These are phyloP conservation scores for Symphodus melops DNA, from an alignment of 2,113 vertebrate genomes.

Conservation along the genomic window DNA sequence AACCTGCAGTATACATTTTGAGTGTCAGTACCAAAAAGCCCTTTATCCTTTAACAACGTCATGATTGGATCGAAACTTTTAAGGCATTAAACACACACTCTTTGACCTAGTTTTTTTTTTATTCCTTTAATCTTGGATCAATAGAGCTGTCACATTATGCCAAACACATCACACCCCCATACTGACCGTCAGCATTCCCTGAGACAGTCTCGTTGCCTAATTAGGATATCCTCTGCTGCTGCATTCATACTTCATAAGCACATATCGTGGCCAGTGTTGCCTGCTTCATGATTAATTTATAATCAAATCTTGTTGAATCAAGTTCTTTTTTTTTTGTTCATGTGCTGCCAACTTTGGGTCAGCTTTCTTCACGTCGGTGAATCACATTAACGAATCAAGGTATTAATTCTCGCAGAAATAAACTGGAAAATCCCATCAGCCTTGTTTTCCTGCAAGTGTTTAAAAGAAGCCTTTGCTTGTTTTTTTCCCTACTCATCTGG, in stretches of 20 bases:
- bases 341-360: constrained; percentile 16
- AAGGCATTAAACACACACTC: constrained; percentile 5
- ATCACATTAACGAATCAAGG: constrained; percentile 39
- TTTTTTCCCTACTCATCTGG: not conserved
- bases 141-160: constrained; percentile 11
- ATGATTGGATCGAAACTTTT: constrained; percentile 47
- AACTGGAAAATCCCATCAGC: constrained; percentile 36
- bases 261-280: not conserved
- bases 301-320: not conserved
- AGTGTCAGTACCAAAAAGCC: constrained; percentile 4
- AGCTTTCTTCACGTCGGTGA: not conserved
- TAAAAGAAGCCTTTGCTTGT: constrained; percentile 28
- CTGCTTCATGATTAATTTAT: constrained; percentile 5
- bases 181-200: constrained; percentile 15
- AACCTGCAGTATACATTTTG: constrained; percentile 23
- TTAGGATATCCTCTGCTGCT: constrained; percentile 38
- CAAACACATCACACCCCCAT: constrained; percentile 20
- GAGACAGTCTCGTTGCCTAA: constrained; percentile 41
- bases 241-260: constrained; percentile 2
- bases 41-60: constrained; percentile 21
- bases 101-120: not conserved
- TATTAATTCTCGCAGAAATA: constrained; percentile 14
- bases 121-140: constrained; percentile 24
- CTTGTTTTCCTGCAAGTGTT: constrained; percentile 28
- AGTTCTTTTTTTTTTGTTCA: constrained; percentile 27